Evolutionary conservation across 2,797 vertebrate genomes (phyloP), one percentile per base, ranked within the genome.

Genomic region (Discoglossus pictus): DNA sequence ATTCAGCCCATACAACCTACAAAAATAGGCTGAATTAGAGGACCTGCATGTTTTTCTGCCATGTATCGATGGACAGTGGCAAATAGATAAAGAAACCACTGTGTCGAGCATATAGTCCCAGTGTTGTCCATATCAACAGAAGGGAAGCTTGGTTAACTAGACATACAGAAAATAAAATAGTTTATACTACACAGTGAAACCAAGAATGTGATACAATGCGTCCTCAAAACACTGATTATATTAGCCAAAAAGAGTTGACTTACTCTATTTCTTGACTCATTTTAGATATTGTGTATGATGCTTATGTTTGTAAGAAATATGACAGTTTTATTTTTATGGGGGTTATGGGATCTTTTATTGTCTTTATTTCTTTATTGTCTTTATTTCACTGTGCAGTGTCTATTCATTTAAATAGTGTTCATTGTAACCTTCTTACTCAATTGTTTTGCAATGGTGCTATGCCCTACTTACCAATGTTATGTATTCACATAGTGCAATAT

Each of bases 401-500:
- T 69, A 72, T 60, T 58, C 21, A 75, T 72, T 74, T 63, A 61
- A 72, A 12, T 2, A 67, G 60, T 7, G 36, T 56, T 76, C 0
- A 16, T 65, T 69, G 53, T 75, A 76, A 71, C 59, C 21, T 70
- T 60, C n/a, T 74, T 73, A 60, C 2, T 12, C 73, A 65, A 42
- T 73, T 75, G 15, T 76, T 77, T 73, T 64, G 64, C 77, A 74
- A 61, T 1, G 79, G 84, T 83, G 84, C 84, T 83, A 78, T 72
- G 52, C 78, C 18, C 76, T 76, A 72, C 78, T 69, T 65, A 73
- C 64, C 61, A 27, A 77, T 24, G 61, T 71, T 62, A 66, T 42
- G 70, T 63, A 75, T 66, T 20, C 79, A 65, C 73, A 72, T 81
- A 83, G 82, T 84, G 82, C 84, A 84, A 85, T 83, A 83, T 47